Evolutionary conservation across 2,797 vertebrate genomes (phyloP).

Genomic region (Pteropus rufus): DNA sequence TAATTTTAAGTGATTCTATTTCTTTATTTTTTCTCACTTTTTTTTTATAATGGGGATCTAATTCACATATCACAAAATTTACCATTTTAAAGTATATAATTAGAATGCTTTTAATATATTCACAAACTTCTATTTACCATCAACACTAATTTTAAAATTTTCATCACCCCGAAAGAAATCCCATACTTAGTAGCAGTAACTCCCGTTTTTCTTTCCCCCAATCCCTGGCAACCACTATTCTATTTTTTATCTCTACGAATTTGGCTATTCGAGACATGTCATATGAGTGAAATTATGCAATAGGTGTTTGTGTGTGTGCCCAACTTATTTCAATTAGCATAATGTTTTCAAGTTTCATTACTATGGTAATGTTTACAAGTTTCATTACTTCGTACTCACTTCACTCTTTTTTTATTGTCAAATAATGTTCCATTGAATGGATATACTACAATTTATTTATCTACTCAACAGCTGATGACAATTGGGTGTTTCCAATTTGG

Average conservation of each 20-base stretch:
- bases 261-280: neutral
- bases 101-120: neutral
- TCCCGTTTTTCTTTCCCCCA: neutral
- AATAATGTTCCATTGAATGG: neutral
- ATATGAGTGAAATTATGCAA: neutral
- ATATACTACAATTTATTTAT: neutral
- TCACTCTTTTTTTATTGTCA: neutral
- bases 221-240: neutral
- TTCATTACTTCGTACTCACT: neutral
- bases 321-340: neutral
- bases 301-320: accelerated
- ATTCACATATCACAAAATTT: neutral
- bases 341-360: neutral
- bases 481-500: neutral
- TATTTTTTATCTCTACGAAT: neutral
- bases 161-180: neutral
- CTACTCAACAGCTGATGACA: neutral
- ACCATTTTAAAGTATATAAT: neutral
- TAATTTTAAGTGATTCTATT: neutral
- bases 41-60: neutral
- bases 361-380: neutral
- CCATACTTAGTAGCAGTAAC: neutral
- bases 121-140: neutral
- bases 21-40: neutral
- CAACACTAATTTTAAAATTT: neutral